Base-by-base conservation (phyloP, 2,113 vertebrate species). In the Lota lota region DNA sequence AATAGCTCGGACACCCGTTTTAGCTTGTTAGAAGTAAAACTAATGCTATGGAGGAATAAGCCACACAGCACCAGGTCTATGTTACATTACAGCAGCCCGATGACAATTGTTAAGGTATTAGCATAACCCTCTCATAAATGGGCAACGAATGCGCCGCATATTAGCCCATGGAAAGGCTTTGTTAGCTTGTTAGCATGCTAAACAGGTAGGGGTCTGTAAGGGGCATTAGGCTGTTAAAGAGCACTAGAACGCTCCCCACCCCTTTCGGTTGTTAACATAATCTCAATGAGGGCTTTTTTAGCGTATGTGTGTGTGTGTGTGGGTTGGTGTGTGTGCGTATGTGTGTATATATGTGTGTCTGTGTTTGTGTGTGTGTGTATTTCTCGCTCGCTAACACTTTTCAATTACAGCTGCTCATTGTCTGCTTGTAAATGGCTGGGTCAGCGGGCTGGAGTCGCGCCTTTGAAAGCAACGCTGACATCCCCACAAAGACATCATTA, bases 341-440 rank as follows among this genome's bases (percentile, higher is more conserved):
- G 53, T 56, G 17, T 56, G 53, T 56, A 16, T 21, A 22, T 61
- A 12, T 16, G 22, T 24, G 60, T 28, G 21, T 28, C 1, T 17
- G 12, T 66, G 51, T 20, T 15, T 16, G 61, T 53, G 60, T 54
- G 3, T 19, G 20, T 33, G 58, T 58, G 54, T 68, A 18, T 73
- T 69, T 68, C 69, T n/a, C 15, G 17, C 53, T 17, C 63, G 77
- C 66, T 24, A 79, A 81, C 85, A 83, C 72, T 90, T 88, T 89
- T 85, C 85, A 88, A 85, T 90, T 90, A 88, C 83, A 86, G 82
- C 82, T 82, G 82, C 84, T 91, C 85, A 87, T 86, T 88, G 82
- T 90, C 77, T 83, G 84, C 70, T 77, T 87, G 77, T 87, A 86
- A 88, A 87, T 69, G 81, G 84, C 79, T 75, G 75, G 83, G 86